Evolutionary conservation across 92 coral and sea anemone genomes (phyloP), one percentile per base, ranked within the genome.

Genomic region (Chrysogorgia sp.): DNA sequence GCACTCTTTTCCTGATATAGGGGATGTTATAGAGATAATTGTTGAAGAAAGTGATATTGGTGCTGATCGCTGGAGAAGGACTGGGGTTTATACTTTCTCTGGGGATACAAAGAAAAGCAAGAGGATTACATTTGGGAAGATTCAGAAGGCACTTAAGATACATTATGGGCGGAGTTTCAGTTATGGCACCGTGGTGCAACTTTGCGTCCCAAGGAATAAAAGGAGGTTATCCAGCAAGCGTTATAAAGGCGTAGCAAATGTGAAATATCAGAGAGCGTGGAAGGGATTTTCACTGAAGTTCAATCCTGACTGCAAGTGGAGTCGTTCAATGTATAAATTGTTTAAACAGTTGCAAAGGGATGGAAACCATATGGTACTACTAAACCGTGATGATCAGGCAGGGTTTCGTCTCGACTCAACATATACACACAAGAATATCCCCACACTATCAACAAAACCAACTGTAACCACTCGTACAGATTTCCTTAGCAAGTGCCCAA

Each of bases 221-320:
- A 75, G 82, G 63, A 52, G 82, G 5, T 41, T 83, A 20, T 75
- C 82, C 47, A 76, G 87, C 58, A 83, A 76, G 48, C 69, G 70
- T 7, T 76, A 75, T 40, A 63, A 75, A 24, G 87, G 76, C 7
- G 83, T 63, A 30, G 87, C 87, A n/a, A 83, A 83, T 22, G 71
- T 83, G 6, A 75, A 65, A 24, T 83, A 83, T 26, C 82, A 76
- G 60, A 75, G 82, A 40, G 87, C 82, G 10, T 49, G 82, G 53
- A 83, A 83, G 76, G 7, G 77, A 7, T 83, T 76, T 66, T 40
- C 76, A 22, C 24, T 83, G 30, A 83, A 64, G 58, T 83, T 20
- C 60, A 83, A 83, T 76, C 87, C 87, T 12, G 87, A 83, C 40
- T 48, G 5, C 19, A 83, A 76, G 32, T 83, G 70, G 83, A 83